These are phyloP conservation scores for Gryon sp. DNA, from an alignment of 1,140 invertebrate genomes.

Conservation along the genomic window DNA sequence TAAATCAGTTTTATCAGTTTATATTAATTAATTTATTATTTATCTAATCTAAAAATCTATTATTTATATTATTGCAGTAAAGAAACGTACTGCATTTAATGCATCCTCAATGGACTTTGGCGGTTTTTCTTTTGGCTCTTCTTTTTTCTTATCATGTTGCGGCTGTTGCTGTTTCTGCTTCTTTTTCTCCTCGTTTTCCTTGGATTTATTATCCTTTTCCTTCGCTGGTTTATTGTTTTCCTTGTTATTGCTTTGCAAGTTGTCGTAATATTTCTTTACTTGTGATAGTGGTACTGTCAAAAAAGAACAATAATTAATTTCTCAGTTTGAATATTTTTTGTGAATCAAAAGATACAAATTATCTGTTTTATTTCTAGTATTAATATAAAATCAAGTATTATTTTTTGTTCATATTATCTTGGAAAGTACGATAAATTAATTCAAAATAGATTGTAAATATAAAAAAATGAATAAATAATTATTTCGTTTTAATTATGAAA, in stretches of 20 bases:
- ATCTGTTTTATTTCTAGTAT: no score
- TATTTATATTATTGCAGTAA: no score
- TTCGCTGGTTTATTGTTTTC: conserved; percentile 76
- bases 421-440: no score
- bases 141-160: conserved; percentile 71
- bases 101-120: conserved; percentile 85
- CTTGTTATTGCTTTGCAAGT: conserved; percentile 75
- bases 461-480: no score
- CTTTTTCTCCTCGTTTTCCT: conserved; percentile 78
- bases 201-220: conserved; percentile 74
- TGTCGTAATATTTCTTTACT: conserved; percentile 78
- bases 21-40: no score
- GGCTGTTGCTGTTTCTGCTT: conserved; percentile 73
- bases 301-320: conserved; percentile 52
- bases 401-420: no score
- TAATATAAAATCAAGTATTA: no score
- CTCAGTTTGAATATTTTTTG: conserved; percentile 17
- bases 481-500: no score
- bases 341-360: not conserved
- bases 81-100: conserved; percentile 79
- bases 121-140: conserved; percentile 78
- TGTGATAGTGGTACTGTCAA: conserved; percentile 76
- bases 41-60: no score
- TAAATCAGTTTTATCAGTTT: no score
- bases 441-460: no score